Conservation (phyloP, 1,140 invertebrate species). For the Calliopsis andreniformis region DNA sequence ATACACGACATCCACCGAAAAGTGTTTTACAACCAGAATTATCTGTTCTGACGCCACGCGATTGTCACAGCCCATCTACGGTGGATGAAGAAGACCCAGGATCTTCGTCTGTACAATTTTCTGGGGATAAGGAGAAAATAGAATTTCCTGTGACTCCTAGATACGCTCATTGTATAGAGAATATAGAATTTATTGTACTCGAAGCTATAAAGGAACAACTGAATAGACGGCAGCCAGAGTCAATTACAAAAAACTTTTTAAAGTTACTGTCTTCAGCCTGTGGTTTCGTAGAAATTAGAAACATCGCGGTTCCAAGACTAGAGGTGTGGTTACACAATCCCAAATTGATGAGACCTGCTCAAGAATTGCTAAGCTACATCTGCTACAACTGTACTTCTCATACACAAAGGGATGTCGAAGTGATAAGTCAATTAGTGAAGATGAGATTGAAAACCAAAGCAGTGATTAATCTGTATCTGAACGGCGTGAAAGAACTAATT, state of each 20-base stretch:
- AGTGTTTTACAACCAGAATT: slow-evolving; percentile 84
- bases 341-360: slow-evolving; percentile 94
- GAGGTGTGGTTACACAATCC: slow-evolving; percentile 98
- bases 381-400: slow-evolving; percentile 93
- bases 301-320: slow-evolving; percentile 90
- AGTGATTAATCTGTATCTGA: slow-evolving; percentile 93
- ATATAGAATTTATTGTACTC: slow-evolving; percentile 91
- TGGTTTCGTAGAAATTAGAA: slow-evolving; percentile 92
- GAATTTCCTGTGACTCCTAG: slow-evolving; percentile 81
- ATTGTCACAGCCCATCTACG: slow-evolving; percentile 81
- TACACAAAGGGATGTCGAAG: slow-evolving; percentile 92
- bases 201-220: slow-evolving; percentile 95
- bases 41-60: slow-evolving; percentile 79
- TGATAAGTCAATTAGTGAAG: slow-evolving; percentile 94
- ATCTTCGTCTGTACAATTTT: slow-evolving; percentile 69
- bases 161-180: slow-evolving; percentile 85
- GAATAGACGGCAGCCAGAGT: slow-evolving; percentile 91
- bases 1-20: slow-evolving; percentile 89
- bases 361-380: slow-evolving; percentile 95
- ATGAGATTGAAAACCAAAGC: slow-evolving; percentile 97
- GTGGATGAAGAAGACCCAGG: slow-evolving; percentile 83
- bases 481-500: slow-evolving; percentile 88
- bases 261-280: slow-evolving; percentile 91
- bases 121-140: slow-evolving; percentile 80
- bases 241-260: slow-evolving; percentile 93